Base-by-base conservation (phyloP, 2,797 vertebrate genomes). In the Smutsia temminckii region DNA sequence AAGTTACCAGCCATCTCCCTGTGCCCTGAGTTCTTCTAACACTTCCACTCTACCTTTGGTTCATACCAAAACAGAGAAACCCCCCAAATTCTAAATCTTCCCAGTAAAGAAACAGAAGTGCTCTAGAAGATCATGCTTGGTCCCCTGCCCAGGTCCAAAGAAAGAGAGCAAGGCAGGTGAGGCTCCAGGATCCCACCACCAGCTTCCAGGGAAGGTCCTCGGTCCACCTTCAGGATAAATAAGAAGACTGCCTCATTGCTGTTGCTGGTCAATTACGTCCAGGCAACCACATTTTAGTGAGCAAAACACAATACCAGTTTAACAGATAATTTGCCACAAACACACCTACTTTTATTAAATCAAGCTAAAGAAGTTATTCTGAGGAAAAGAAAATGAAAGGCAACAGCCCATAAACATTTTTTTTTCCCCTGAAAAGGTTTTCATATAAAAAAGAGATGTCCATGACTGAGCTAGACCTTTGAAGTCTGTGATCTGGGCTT, bases 241-340 rank as follows among this genome's bases (percentile, higher is more conserved):
- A 23, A 51, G 2, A 49, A 61, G 57, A n/a, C 40, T 74, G 37
- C 29, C 55, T 69, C 12, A 6, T 20, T 53, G 32, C 18, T 55
- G 55, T 18, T 2, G 0, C 37, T 25, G 8, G 6, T 10, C 14
- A 42, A 6, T 61, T 51, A 12, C 0, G 4, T 59, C 37, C 1
- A 3, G 63, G 53, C 25, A 64, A 40, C 29, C n/a, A 57, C 40
- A 74, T 34, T 63, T 40, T 29, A 71, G 42, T 11, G 42, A 37
- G 29, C 11, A 59, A 87, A 63, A 83, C 42, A 79, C 46, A 32
- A 37, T 9, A 46, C 4, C 8, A 9, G 27, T 55, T 49, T 61
- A 42, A 27, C 4, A 49, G 53, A 42, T n/a, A 25, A 64, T 29
- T 51, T 68, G 32, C 49, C 61, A 32, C 16, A 78, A 85, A 59